Evolutionary conservation across 2,888 invertebrate genomes (phyloP), one percentile per base, ranked within the genome.

Genomic region (Sesia apiformis): DNA sequence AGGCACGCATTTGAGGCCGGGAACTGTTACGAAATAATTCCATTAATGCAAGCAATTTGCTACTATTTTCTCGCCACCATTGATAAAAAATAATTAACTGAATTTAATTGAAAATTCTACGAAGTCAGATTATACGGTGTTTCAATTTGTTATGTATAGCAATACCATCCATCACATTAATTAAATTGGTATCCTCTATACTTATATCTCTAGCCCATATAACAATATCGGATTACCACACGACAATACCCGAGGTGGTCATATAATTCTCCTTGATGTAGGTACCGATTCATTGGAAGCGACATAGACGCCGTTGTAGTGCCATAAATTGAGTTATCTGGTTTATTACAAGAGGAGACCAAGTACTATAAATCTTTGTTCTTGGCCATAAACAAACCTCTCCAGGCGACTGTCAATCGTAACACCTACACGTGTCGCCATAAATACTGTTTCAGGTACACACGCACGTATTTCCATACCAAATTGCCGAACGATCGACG

Each of bases 261-360:
- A 67, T 72, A 70, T 77, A 74, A 74, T 67, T 77, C 72, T 64
- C 65, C 60, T 69, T 73, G 73, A 78, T 71, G 68, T 73, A 78
- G 71, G 70, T 70, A 67, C 62, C 63, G 69, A 66, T 66, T 68
- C 70, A 69, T 72, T 60, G 62, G 67, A 72, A 67, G 65, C 69
- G 72, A 73, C 71, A 68, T 65, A 65, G 64, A 63, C 62, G 63
- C 69, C 69, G 66, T 69, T 76, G 71, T 69, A 70, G 70, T 69
- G 69, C 74, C 74, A 76, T 78, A 77, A 78, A 81, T 76, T 74
- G 73, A 80, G 79, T 76, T 78, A 80, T 81, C 77, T 74, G 66
- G 74, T 78, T 78, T 79, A 80, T 80, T 78, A 79, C 77, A 70
- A 71, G 68, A 72, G 62, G 70, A 70, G 67, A 70, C 72, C 69